A percentile compares a stretch with the other conserved stretches of the same genome.
Evolutionary conservation across 53 echinoderm and acorn worm genomes (phyloP).

Genomic region (Holothuria scabra): DNA sequence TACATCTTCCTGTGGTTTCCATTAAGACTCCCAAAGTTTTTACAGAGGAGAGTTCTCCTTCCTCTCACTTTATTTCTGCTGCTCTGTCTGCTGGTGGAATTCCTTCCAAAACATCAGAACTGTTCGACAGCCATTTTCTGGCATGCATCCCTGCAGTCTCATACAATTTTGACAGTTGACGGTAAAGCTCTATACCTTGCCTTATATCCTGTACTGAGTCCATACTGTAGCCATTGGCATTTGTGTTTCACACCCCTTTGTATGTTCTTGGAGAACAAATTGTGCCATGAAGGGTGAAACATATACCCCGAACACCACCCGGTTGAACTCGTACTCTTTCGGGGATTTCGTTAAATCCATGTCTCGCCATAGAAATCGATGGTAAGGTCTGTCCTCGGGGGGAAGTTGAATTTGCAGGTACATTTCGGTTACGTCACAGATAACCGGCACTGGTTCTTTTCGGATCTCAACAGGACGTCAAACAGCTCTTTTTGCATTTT

Average conservation of each 20-base stretch:
- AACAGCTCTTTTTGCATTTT: constrained; percentile 48
- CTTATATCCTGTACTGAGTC: constrained; percentile 14
- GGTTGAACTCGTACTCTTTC: constrained; percentile 30
- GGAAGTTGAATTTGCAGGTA: constrained; percentile 3
- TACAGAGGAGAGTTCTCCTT: constrained; percentile 51
- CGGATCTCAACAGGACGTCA: constrained; percentile 25
- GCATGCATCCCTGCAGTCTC: background rate
- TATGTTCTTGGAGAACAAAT: constrained; percentile 22
- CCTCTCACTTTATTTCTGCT: background rate
- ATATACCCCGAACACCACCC: constrained; percentile 42
- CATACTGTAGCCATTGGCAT: constrained; percentile 38
- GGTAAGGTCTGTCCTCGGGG: constrained; percentile 4
- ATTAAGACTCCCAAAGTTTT: constrained; percentile 66
- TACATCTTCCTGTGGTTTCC: constrained; percentile 57
- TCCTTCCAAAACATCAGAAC: constrained; percentile 42
- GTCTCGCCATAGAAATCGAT: constrained; percentile 26
- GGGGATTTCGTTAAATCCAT: background rate
- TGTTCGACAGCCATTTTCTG: constrained; percentile 45
- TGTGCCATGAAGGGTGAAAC: constrained; percentile 45
- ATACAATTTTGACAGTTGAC: constrained; percentile 7
- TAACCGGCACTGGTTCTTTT: background rate
- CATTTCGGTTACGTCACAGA: constrained; percentile 47
- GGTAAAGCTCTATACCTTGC: background rate
- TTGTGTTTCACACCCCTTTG: background rate
- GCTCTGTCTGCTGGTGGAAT: background rate